Percentiles rank a stretch among this genome's conserved stretches.
These are phyloP conservation scores for Coronaproctus castanopsis DNA, from an alignment of 2,888 invertebrate genomes.

Conservation along the genomic window DNA sequence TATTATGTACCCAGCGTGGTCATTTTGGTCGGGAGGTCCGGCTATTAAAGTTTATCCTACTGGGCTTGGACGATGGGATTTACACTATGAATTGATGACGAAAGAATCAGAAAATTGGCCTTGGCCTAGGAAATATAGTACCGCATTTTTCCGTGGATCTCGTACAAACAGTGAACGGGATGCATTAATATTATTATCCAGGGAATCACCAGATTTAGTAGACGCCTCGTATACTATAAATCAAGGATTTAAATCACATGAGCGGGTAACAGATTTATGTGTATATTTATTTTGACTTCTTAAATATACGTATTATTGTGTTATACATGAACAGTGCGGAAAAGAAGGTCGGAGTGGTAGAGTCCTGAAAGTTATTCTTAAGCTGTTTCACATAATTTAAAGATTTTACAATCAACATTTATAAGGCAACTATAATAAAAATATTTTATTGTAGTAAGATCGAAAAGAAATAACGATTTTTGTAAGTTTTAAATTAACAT, in stretches of 20 bases:
- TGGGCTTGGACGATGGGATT: conserved; percentile 86
- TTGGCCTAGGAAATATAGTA: conserved; percentile 53
- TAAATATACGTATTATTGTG: too few species aligned
- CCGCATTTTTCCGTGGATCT: conserved; percentile 81
- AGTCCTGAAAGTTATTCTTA: too few species aligned
- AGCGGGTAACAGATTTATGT: too few species aligned
- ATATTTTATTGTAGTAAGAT: too few species aligned
- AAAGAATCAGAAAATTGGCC: conserved; percentile 40
- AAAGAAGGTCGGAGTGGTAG: too few species aligned
- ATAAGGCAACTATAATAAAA: too few species aligned
- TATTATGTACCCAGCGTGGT: conserved; percentile 91
- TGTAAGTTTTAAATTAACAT: too few species aligned
- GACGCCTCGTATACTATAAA: conserved; percentile 94
- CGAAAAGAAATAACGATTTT: too few species aligned
- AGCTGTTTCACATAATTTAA: too few species aligned
- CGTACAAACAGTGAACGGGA: conserved; percentile 82
- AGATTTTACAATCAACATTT: too few species aligned
- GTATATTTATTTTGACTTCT: too few species aligned
- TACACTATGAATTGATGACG: conserved; percentile 49
- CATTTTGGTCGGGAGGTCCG: conserved; percentile 96
- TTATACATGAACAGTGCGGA: too few species aligned
- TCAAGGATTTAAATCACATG: conserved; percentile 89
- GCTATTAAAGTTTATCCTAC: conserved; percentile 82
- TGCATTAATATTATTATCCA: conserved; percentile 58
- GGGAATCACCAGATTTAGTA: conserved; percentile 49